phyloP scores from a whole-genome alignment of 2,888 invertebrate genomes.

The Trachelus stipa region DNA sequence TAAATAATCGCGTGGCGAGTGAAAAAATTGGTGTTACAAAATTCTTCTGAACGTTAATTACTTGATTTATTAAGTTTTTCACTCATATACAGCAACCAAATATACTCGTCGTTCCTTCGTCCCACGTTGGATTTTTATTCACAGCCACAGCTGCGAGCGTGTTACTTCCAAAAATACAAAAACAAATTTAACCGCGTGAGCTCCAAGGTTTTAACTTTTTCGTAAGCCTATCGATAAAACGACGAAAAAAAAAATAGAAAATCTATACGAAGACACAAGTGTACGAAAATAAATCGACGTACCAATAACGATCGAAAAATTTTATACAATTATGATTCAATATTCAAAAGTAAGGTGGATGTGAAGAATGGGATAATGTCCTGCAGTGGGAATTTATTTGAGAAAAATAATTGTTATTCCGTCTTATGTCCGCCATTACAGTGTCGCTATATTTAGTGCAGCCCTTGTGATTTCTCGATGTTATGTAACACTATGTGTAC shows the following conservation, averaged over 20 bases:
- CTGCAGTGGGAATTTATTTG: background rate
- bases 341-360: background rate
- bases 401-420: background rate
- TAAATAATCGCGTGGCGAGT: background rate
- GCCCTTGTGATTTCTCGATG: constrained; percentile 34
- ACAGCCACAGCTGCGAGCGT: background rate
- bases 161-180: background rate
- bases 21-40: background rate
- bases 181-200: background rate
- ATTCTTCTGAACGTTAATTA: background rate
- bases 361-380: background rate
- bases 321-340: background rate
- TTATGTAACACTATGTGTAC: constrained; percentile 38
- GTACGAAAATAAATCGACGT: background rate
- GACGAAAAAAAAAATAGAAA: background rate
- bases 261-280: background rate
- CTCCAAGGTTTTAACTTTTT: background rate
- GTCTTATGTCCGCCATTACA: constrained; percentile 1
- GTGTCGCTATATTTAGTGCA: constrained; percentile 47
- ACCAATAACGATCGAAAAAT: background rate
- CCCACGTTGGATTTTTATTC: background rate
- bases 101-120: background rate
- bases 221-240: background rate
- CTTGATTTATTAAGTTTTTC: background rate
- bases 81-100: background rate